These are phyloP conservation scores for Pseudoatta argentina DNA, from an alignment of 1,140 invertebrate genomes.

Conservation along the genomic window DNA sequence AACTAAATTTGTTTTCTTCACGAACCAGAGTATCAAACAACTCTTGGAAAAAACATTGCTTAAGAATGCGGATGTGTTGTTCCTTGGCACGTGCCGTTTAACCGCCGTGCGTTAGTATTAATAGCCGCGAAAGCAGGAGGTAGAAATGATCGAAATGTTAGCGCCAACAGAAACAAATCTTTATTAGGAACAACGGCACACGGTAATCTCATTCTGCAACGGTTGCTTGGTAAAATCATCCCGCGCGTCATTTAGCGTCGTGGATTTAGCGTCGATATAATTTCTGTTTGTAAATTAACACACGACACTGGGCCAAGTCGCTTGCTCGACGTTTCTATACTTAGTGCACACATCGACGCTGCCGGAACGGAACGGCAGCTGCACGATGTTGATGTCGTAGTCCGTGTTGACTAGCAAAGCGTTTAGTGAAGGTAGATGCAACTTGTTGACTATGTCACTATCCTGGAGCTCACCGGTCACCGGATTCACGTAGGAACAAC, in stretches of 20 bases:
- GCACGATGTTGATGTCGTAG: conserved; percentile 81
- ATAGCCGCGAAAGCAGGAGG: conserved; percentile 30
- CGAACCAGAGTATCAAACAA: conserved; percentile 8
- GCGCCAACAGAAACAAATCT: conserved; percentile 61
- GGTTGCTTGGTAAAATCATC: conserved; percentile 50
- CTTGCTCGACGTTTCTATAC: conserved; percentile 78
- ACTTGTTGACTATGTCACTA: conserved; percentile 71
- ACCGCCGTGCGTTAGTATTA: conserved; percentile 3
- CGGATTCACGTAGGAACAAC: conserved; percentile 78
- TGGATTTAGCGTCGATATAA: conserved; percentile 12
- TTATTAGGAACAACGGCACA: conserved; percentile 27
- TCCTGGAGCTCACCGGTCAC: conserved; percentile 79
- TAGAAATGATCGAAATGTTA: conserved; percentile 59
- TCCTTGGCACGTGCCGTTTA: conserved; percentile 22
- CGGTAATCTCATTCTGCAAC: conserved; percentile 53
- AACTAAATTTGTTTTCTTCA: too few species aligned
- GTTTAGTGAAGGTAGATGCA: conserved; percentile 75
- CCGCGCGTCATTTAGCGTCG: conserved; percentile 48
- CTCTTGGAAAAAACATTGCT: not conserved
- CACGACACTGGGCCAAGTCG: conserved; percentile 78
- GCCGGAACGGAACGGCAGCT: conserved; percentile 76
- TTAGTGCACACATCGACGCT: conserved; percentile 78
- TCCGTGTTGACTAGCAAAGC: conserved; percentile 80
- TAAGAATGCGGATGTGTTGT: conserved; percentile 34
- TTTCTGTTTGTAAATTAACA: conserved; percentile 71